phyloP scores from a whole-genome alignment of 2,113 vertebrate species.

The Grus americana region DNA sequence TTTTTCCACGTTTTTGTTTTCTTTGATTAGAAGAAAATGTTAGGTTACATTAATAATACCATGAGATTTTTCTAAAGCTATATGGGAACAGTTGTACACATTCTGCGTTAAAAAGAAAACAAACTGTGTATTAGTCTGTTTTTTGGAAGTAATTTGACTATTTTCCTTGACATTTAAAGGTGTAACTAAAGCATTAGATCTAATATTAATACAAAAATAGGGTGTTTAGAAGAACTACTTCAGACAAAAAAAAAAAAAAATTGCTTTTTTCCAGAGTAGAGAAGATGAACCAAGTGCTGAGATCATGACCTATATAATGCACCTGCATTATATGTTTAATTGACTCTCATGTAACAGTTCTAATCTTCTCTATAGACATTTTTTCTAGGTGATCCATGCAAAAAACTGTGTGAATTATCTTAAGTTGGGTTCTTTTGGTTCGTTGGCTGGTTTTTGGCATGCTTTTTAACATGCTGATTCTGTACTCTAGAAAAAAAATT shows the following conservation, averaged over 20 bases:
- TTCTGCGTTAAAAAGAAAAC: background rate
- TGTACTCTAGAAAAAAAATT: background rate
- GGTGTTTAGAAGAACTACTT: background rate
- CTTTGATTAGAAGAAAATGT: background rate
- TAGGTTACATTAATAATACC: background rate
- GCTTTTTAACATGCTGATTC: background rate
- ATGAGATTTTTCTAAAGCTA: background rate
- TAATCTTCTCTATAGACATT: background rate
- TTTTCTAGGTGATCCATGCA: background rate
- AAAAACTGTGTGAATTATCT: background rate
- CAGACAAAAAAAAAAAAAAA: background rate
- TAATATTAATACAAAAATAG: background rate
- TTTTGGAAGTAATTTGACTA: background rate
- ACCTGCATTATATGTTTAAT: background rate
- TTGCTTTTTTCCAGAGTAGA: background rate
- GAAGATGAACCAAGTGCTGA: background rate
- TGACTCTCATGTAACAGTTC: background rate
- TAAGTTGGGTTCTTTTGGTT: accelerated
- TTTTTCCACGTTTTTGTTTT: background rate
- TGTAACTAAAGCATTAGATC: accelerated
- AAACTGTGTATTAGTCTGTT: background rate
- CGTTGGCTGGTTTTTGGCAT: accelerated
- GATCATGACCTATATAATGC: background rate
- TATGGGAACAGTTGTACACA: accelerated
- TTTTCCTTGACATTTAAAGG: background rate